Percentiles rank a stretch among this genome's conserved stretches.
Evolutionary conservation across 1,140 invertebrate genomes (phyloP).

Genomic region (Cyphomyrmex costatus): DNA sequence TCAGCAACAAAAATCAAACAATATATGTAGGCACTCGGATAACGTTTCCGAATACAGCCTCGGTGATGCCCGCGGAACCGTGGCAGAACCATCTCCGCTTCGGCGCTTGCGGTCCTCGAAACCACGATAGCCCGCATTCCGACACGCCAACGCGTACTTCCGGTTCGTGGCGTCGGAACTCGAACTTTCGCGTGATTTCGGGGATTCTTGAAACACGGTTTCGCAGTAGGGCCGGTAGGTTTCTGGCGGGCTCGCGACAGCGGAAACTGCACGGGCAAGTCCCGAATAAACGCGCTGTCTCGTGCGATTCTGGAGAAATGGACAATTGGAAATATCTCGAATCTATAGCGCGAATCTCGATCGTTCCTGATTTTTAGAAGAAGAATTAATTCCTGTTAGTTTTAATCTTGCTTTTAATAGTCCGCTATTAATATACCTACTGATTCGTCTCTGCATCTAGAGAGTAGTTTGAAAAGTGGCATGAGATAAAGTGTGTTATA

Average conservation of each 20-base stretch:
- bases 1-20: too few species aligned
- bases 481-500: conserved; percentile 74
- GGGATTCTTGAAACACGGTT: conserved; percentile 18
- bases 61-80: neutral
- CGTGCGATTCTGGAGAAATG: conserved; percentile 76
- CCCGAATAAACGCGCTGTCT: conserved; percentile 53
- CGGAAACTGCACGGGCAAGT: conserved; percentile 9
- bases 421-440: conserved; percentile 76
- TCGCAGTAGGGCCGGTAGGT: conserved; percentile 52
- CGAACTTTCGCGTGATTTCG: neutral
- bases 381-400: conserved; percentile 75
- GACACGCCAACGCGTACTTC: conserved; percentile 24
- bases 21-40: too few species aligned
- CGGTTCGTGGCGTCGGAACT: conserved; percentile 7
- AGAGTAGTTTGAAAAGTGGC: conserved; percentile 86
- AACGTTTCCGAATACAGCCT: too few species aligned
- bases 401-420: conserved; percentile 70
- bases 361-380: conserved; percentile 79
- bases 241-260: conserved; percentile 42
- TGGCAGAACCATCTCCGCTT: neutral
- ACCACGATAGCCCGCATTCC: conserved; percentile 1
- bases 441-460: conserved; percentile 84
- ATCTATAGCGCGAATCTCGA: conserved; percentile 81
- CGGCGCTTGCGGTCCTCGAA: neutral
- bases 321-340: conserved; percentile 81